Base-by-base conservation (phyloP, 2,888 invertebrate species). In the Noctua fimbriata region DNA sequence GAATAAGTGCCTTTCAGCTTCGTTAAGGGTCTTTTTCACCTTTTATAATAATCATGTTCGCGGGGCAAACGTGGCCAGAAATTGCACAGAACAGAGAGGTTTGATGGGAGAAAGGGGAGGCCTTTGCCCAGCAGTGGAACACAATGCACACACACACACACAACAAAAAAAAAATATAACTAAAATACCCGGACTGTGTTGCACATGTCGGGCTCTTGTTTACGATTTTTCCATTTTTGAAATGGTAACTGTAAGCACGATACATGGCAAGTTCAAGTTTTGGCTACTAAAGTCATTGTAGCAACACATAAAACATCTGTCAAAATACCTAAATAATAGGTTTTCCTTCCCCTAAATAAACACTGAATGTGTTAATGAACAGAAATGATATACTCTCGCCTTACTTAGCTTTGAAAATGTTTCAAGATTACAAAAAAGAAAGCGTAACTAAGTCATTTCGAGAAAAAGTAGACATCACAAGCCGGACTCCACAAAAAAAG, bases 401-500 rank as follows among this genome's bases (percentile, higher is more conserved):
- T 60, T 66, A 63, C 44, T 47, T 70, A 58, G 52, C 21, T 73
- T 84, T 73, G 44, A 79, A 79, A 70, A 72, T 65, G n/a, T 79
- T 55, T 32, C 21, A 36, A 70, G 18, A 74, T 73, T 66, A 66
- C 82, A 74, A 78, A 74, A 66, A 86, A 24, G 47, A 49, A 66
- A 82, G 24, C 67, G 52, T 86, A 72, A 77, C 49, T 78, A 65
- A 72, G 72, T 72, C 24, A 75, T 73, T 52, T 32, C 52, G 36
- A 36, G 66, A 69, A 63, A 73, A 83, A 41, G 49, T 66, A 58
- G 58, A 81, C 55, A 78, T 75, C 78, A 71, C 36, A 73, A 76
- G 63, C 41, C 58, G 63, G 49, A 36, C 69, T 73, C 55, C 55
- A 21, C 60, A 55, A 79, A 71, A 71, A 77, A 69, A 74, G 14